Percentiles rank a stretch among this genome's conserved stretches.
Conservation (phyloP, 2,888 invertebrate species). For the Plusia festucae region DNA sequence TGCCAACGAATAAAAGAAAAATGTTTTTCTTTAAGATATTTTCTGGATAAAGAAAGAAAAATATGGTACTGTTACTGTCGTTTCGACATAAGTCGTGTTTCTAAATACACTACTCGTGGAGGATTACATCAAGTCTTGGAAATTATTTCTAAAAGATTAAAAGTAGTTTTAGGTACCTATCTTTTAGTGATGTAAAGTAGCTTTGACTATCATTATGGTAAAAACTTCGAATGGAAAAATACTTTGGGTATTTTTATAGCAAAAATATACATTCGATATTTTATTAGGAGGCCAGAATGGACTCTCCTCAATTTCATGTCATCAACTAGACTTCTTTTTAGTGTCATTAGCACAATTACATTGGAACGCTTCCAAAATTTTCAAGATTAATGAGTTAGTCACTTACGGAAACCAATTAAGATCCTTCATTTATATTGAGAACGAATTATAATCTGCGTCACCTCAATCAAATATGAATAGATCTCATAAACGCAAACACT, state of each 20-base stretch:
- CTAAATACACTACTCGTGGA: constrained; percentile 22
- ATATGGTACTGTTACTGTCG: constrained; percentile 4
- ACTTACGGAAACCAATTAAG: constrained; percentile 7
- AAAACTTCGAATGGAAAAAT: background rate
- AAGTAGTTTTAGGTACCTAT: background rate
- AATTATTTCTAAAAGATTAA: background rate
- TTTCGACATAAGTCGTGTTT: constrained; percentile 24
- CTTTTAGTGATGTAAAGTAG: background rate
- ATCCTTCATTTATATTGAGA: constrained; percentile 6
- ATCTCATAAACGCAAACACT: constrained; percentile 50
- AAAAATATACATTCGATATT: background rate
- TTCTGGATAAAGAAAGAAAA: constrained; percentile 19
- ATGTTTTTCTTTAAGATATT: constrained; percentile 34
- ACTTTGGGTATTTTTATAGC: background rate
- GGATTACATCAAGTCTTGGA: constrained; percentile 1
- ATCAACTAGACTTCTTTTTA: constrained; percentile 1
- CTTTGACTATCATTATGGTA: background rate
- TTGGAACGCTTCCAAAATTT: constrained; percentile 3
- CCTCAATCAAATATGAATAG: constrained; percentile 29
- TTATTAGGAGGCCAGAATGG: background rate
- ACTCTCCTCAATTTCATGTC: background rate
- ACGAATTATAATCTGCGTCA: constrained; percentile 8
- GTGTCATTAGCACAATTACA: constrained; percentile 7
- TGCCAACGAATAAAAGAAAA: constrained; percentile 48
- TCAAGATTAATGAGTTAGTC: background rate